Evolutionary conservation across 2,888 invertebrate genomes (phyloP).

Genomic region (Lochmaea capreae): DNA sequence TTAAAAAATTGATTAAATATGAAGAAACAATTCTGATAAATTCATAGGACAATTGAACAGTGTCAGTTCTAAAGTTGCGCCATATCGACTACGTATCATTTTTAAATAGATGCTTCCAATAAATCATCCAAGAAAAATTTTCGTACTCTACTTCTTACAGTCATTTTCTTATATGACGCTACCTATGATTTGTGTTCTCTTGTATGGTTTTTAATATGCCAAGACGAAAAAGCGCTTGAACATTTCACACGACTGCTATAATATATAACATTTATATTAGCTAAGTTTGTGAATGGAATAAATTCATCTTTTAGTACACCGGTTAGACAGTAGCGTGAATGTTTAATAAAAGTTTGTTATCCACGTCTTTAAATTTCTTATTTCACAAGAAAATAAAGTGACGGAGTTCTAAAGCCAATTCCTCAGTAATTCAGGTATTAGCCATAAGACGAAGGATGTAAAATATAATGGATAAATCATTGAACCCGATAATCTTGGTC

Average conservation of each 20-base stretch:
- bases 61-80: conserved; percentile 20
- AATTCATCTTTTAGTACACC: conserved; percentile 41
- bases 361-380: no score
- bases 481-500: no score
- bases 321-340: not conserved
- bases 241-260: conserved; percentile 50
- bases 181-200: conserved; percentile 54
- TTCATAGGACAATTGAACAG: conserved; percentile 17
- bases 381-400: no score
- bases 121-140: conserved; percentile 25
- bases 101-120: conserved; percentile 34
- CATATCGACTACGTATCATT: conserved; percentile 26
- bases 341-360: no score
- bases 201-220: conserved; percentile 57
- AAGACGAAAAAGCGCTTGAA: conserved; percentile 55
- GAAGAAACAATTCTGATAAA: not conserved
- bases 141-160: conserved; percentile 25
- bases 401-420: no score
- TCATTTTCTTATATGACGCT: conserved; percentile 43
- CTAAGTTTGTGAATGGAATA: conserved; percentile 50
- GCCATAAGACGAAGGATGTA: no score
- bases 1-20: not conserved
- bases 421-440: no score
- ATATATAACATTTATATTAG: conserved; percentile 49
- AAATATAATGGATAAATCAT: no score